Conservation (phyloP, 2,113 vertebrate species). For the Rhea pennata region DNA sequence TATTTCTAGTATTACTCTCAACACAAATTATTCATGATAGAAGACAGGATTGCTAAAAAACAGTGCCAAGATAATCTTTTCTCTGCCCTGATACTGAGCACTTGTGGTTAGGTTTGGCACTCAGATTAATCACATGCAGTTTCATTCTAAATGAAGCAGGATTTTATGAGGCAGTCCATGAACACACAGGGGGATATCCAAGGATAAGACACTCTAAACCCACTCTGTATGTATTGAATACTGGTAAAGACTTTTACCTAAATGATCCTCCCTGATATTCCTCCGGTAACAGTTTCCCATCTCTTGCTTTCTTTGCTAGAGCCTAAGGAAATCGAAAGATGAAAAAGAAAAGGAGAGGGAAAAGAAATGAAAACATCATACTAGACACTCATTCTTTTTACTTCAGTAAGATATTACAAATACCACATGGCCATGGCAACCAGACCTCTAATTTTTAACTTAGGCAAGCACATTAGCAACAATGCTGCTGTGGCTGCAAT, state of each 20-base stretch:
- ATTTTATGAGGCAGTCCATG: neutral
- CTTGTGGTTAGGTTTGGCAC: neutral
- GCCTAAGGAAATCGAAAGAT: conserved; percentile 72
- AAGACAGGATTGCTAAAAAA: neutral
- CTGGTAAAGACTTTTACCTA: conserved; percentile 80
- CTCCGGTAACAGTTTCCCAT: conserved; percentile 93
- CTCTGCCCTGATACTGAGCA: neutral
- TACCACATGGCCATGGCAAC: neutral
- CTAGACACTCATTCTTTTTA: neutral
- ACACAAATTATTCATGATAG: neutral
- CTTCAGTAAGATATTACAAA: neutral
- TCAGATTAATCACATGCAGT: neutral
- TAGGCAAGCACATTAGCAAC: neutral
- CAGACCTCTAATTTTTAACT: neutral
- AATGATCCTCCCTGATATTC: conserved; percentile 98
- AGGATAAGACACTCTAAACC: neutral
- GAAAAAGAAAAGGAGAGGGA: neutral
- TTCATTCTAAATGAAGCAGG: neutral
- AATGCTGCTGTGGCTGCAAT: neutral
- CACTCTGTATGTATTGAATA: neutral
- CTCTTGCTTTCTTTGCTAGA: conserved; percentile 92
- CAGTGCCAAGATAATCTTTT: neutral
- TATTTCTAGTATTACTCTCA: neutral
- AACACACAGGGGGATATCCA: neutral
- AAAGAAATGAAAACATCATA: neutral